These are phyloP conservation scores for Hymenopus coronatus DNA, from an alignment of 2,888 invertebrate species.

Conservation along the genomic window DNA sequence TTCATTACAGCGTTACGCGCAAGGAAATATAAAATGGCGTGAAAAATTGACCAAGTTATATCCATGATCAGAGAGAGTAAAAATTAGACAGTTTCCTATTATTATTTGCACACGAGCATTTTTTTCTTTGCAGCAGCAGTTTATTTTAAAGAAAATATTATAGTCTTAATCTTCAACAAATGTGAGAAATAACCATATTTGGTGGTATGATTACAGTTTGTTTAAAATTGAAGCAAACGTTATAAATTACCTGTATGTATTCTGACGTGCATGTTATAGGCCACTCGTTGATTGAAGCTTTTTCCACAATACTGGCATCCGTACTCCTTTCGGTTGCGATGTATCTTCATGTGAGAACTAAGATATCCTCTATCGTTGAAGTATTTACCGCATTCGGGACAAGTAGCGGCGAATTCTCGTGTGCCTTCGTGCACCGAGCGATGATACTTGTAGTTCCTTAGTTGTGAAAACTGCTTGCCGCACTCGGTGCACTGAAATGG, in stretches of 20 bases:
- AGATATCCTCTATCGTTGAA: conserved; percentile 82
- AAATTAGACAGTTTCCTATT: no score
- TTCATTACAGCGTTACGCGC: no score
- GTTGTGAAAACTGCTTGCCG: conserved; percentile 76
- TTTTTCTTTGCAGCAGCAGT: no score
- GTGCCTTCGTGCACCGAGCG: conserved; percentile 76
- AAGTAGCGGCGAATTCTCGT: conserved; percentile 73
- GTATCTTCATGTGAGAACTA: conserved; percentile 84
- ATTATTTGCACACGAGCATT: no score
- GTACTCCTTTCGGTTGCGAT: conserved; percentile 59
- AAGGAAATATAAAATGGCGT: no score
- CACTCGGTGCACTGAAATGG: conserved; percentile 73
- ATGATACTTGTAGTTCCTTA: conserved; percentile 82
- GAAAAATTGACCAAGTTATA: no score
- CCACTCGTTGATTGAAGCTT: conserved; percentile 81
- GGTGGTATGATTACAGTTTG: no score
- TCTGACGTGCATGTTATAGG: conserved; percentile 83
- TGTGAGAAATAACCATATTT: no score
- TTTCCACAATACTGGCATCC: conserved; percentile 78
- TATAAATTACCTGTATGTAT: conserved; percentile 63
- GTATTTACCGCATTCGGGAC: conserved; percentile 75
- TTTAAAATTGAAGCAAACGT: no score
- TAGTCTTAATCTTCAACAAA: no score
- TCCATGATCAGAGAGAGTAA: no score
- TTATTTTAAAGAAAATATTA: no score